Percentiles rank a stretch among this genome's conserved stretches.
Evolutionary conservation across 2,888 invertebrate species (phyloP).

Genomic region (Seladonia tumulorum): DNA sequence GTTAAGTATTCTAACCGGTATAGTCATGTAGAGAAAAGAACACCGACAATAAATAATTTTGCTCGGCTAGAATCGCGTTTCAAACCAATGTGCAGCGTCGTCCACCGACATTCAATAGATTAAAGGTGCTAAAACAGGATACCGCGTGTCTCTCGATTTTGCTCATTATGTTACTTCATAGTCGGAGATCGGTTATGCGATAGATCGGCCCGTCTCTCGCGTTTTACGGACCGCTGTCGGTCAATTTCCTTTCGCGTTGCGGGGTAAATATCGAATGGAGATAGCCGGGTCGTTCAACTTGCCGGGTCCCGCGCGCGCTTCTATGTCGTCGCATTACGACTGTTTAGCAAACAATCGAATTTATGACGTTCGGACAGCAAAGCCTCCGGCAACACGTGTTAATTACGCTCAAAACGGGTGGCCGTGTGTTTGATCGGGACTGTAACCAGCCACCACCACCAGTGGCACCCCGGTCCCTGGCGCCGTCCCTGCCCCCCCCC

Average conservation of each 20-base stretch:
- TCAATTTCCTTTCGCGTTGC: neutral
- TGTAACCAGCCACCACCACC: neutral
- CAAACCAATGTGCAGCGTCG: no score
- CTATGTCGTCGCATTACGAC: slow-evolving; percentile 30
- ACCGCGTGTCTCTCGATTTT: no score
- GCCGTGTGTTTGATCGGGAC: slow-evolving; percentile 35
- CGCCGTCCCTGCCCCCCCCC: neutral
- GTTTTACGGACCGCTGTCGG: neutral
- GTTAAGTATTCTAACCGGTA: no score
- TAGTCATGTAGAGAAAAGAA: no score
- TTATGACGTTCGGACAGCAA: slow-evolving; percentile 45
- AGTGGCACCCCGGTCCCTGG: neutral
- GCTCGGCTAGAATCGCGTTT: no score
- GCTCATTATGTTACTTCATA: neutral
- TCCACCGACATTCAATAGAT: no score
- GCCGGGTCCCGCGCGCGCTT: neutral
- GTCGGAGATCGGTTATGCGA: neutral
- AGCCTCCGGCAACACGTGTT: slow-evolving; percentile 46
- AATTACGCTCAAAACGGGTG: slow-evolving; percentile 52
- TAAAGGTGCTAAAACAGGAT: no score
- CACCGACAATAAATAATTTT: no score
- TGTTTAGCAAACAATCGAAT: slow-evolving; percentile 47
- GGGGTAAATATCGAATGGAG: neutral
- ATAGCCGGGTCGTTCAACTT: neutral
- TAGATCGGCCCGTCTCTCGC: neutral